A percentile compares a stretch with the other conserved stretches of the same genome.
phyloP scores from a whole-genome alignment of 92 coral and sea anemone genomes.

The Siderastrea siderea region DNA sequence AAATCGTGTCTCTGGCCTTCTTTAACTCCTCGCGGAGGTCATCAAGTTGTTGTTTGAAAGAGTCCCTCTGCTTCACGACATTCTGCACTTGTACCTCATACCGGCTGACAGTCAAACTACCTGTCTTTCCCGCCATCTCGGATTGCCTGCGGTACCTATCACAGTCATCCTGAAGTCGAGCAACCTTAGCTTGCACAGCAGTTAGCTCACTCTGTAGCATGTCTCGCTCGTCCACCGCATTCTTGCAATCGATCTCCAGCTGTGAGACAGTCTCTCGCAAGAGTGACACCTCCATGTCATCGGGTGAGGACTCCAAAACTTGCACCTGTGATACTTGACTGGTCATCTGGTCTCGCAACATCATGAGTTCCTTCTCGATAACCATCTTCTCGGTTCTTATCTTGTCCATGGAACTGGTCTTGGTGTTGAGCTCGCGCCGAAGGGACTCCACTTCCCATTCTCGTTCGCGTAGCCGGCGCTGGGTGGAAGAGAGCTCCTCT shows the following conservation, averaged over 20 bases:
- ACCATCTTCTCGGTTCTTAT: conserved; percentile 86
- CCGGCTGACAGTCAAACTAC: conserved; percentile 73
- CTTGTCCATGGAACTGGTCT: conserved; percentile 74
- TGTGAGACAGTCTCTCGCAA: conserved; percentile 81
- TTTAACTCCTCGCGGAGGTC: conserved; percentile 84
- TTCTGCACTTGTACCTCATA: conserved; percentile 89
- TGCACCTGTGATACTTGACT: conserved; percentile 79
- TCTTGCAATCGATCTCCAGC: conserved; percentile 71
- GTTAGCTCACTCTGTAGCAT: conserved; percentile 71
- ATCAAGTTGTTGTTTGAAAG: conserved; percentile 80
- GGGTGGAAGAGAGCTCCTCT: conserved; percentile 81
- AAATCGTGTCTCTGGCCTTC: conserved; percentile 78
- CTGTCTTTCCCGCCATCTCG: conserved; percentile 80
- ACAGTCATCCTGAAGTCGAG: conserved; percentile 71
- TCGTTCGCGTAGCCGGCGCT: conserved; percentile 87
- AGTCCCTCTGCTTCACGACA: conserved; percentile 82
- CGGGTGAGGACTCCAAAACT: conserved; percentile 90
- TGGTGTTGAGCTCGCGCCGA: conserved; percentile 85
- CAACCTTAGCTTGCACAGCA: conserved; percentile 67
- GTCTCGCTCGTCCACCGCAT: conserved; percentile 81
- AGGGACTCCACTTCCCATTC: conserved; percentile 95
- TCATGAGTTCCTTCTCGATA: conserved; percentile 85
- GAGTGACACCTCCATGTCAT: conserved; percentile 80
- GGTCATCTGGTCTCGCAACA: conserved; percentile 88
- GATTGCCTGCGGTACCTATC: conserved; percentile 81